Evolutionary conservation across 2,797 vertebrate genomes (phyloP).

Genomic region (Otolemur crassicaudatus): DNA sequence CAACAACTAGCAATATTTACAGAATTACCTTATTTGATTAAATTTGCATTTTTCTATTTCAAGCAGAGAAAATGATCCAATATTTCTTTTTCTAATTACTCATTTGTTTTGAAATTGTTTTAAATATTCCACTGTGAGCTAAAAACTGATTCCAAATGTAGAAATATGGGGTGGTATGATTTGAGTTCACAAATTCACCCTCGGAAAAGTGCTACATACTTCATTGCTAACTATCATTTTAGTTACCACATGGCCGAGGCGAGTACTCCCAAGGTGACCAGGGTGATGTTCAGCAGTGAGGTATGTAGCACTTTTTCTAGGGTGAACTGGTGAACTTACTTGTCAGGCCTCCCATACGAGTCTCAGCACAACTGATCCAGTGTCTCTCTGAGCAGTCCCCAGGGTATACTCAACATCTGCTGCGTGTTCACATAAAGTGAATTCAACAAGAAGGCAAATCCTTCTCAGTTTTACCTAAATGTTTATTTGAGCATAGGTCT

Average conservation of each 20-base stretch:
- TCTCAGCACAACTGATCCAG: background rate
- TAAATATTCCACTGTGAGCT: background rate
- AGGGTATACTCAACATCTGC: background rate
- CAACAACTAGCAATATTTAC: constrained; percentile 23
- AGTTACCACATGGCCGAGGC: too few species aligned
- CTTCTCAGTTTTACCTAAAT: constrained; percentile 3
- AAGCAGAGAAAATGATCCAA: constrained; percentile 21
- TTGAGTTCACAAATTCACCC: too few species aligned
- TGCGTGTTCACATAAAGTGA: background rate
- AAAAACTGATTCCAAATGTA: background rate
- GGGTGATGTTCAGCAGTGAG: too few species aligned
- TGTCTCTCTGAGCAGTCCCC: background rate
- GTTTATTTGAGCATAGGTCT: background rate
- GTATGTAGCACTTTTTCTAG: too few species aligned
- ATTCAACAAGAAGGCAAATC: background rate
- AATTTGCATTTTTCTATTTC: constrained; percentile 62
- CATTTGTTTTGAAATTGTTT: constrained; percentile 10
- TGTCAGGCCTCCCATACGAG: background rate
- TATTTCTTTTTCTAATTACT: constrained; percentile 11
- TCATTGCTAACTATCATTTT: too few species aligned
- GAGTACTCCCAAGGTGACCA: too few species aligned
- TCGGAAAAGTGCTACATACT: too few species aligned
- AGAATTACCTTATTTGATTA: background rate
- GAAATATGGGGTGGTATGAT: background rate
- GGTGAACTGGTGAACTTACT: too few species aligned